Evolutionary conservation across 2,797 vertebrate genomes (phyloP).

Genomic region (Alauda arvensis): DNA sequence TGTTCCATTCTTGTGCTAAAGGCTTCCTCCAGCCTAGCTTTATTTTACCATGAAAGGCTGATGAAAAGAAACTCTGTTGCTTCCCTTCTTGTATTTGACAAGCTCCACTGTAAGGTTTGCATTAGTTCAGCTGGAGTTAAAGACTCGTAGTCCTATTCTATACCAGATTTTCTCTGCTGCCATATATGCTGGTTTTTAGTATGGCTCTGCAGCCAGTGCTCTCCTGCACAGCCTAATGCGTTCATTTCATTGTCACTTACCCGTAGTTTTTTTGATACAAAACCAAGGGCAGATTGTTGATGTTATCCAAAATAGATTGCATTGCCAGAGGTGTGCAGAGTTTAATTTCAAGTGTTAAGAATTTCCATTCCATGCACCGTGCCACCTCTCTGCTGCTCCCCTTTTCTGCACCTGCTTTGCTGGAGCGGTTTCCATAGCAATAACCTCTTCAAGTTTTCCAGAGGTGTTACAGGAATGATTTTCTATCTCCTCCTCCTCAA

Average conservation of each 20-base stretch:
- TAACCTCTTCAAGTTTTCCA: slow-evolving; percentile 78
- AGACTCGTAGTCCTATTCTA: neutral
- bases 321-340: neutral
- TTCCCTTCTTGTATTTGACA: slow-evolving; percentile 5
- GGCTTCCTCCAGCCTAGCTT: slow-evolving; percentile 1
- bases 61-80: neutral
- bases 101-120: neutral
- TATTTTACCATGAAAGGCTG: slow-evolving; percentile 12
- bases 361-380: neutral
- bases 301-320: slow-evolving; percentile 37
- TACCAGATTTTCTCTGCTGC: neutral
- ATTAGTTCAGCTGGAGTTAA: neutral
- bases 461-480: slow-evolving; percentile 73
- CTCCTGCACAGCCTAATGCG: neutral
- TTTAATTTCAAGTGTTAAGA: slow-evolving; percentile 46
- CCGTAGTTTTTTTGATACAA: slow-evolving; percentile 44
- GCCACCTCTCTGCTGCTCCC: neutral
- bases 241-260: slow-evolving; percentile 21
- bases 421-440: slow-evolving; percentile 76
- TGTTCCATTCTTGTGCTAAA: slow-evolving; percentile 22
- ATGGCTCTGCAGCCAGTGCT: neutral
- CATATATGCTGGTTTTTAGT: neutral
- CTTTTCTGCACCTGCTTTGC: slow-evolving; percentile 48
- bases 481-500: slow-evolving; percentile 68
- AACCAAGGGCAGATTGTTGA: slow-evolving; percentile 39